These are phyloP conservation scores for Scytalopus superciliaris DNA, from an alignment of 2,113 vertebrate genomes.

Conservation along the genomic window DNA sequence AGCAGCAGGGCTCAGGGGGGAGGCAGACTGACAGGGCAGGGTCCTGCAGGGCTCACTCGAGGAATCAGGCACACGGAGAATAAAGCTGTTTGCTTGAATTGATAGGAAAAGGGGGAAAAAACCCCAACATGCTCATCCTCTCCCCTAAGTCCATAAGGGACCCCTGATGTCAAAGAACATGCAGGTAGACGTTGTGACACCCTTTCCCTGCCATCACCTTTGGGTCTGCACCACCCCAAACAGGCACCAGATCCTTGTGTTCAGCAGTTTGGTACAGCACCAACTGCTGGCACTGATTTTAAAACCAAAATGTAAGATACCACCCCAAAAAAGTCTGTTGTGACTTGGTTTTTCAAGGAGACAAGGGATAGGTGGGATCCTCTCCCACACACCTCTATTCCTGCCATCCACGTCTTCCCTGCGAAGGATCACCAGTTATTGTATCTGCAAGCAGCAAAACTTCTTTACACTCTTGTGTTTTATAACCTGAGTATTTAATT, in stretches of 20 bases:
- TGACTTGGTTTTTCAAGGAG: background rate
- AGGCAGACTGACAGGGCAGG: no score
- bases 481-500: background rate
- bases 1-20: no score
- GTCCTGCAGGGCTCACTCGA: no score
- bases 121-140: background rate
- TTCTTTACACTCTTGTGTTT: background rate
- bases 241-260: fast-evolving
- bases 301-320: background rate
- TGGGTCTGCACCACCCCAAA: background rate
- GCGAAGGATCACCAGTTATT: background rate
- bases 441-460: background rate
- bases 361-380: background rate
- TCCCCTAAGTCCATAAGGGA: background rate
- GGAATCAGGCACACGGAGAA: background rate
- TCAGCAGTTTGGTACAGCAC: background rate
- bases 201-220: no score
- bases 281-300: background rate
- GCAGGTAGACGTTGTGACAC: no score
- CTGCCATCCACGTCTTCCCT: background rate
- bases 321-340: background rate
- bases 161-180: no score
- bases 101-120: no score
- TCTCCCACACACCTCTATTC: background rate
- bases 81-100: no score